These are phyloP conservation scores for Centrocercus urophasianus DNA, from an alignment of 2,113 vertebrate species.

Conservation along the genomic window DNA sequence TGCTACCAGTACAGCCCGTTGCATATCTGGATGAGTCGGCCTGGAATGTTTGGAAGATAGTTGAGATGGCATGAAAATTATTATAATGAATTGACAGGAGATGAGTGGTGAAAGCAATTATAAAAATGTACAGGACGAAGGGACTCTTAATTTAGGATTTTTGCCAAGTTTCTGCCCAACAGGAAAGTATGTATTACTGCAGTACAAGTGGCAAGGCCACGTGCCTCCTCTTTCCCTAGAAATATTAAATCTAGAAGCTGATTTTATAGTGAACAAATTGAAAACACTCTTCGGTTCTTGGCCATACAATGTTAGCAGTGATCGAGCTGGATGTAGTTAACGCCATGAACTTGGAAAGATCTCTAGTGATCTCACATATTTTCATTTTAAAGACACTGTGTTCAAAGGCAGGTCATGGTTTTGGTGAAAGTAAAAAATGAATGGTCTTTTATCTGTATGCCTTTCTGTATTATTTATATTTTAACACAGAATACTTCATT, in stretches of 20 bases:
- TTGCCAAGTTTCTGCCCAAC: background rate
- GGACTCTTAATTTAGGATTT: background rate
- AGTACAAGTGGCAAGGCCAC: background rate
- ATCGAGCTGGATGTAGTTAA: background rate
- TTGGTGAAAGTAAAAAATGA: slow-evolving; percentile 1
- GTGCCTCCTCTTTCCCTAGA: slow-evolving; percentile 40
- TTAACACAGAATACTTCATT: slow-evolving; percentile 29
- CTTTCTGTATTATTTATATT: slow-evolving; percentile 32
- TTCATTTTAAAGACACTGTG: background rate
- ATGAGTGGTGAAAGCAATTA: background rate
- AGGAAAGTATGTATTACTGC: background rate
- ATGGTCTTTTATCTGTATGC: background rate
- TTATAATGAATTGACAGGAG: background rate
- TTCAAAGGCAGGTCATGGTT: background rate
- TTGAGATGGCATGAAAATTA: background rate
- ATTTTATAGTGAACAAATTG: slow-evolving; percentile 13
- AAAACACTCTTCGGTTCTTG: slow-evolving; percentile 9
- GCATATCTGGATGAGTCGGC: background rate
- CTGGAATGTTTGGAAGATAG: background rate
- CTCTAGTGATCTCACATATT: background rate
- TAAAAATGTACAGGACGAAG: background rate
- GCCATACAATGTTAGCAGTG: background rate
- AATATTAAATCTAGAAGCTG: slow-evolving; percentile 43
- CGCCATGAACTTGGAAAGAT: slow-evolving; percentile 10
- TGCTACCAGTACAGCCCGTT: background rate